Evolutionary conservation across 1,140 invertebrate species (phyloP), one percentile per base, ranked within the genome.

Genomic region (Trialeurodes vaporariorum): DNA sequence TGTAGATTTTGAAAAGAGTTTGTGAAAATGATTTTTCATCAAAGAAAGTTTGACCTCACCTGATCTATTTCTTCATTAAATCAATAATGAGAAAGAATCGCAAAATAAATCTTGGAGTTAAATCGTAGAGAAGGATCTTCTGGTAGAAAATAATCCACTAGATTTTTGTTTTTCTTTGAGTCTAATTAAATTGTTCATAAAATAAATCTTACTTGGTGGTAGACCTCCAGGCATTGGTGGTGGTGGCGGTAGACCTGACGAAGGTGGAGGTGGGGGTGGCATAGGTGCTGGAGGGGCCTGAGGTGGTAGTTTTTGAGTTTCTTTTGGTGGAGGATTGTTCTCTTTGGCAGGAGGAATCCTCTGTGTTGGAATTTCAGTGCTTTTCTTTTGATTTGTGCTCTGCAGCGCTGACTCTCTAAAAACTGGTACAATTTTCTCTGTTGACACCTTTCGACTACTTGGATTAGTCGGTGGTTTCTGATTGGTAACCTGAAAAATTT

Each of bases 201-300:
- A 24, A 24, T 9, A 64, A 27, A 27, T 64, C 27, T 64, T 11
- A 27, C 23, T 25, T 25, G 60, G 25, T n/a, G 60, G n/a, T 22
- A 61, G n/a, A 67, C 26, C 76, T 80, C 78, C 64, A 79, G 59
- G 67, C 59, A 61, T 27, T 13, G 64, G 72, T 71, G 25, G 75
- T 58, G 70, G 66, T 70, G 69, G 80, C 72, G 25, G 73, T 76
- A 72, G 79, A 75, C 1, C 69, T 76, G 70, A 40, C 2, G 85
- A 83, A 11, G 85, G 84, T n/a, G 87, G 87, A 49, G 87, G 87
- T 67, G 88, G 84, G 70, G 88, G 87, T 64, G 87, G 86, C 65
- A 87, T 87, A 60, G 88, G 82, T 2, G 85, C 82, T 1, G 86
- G 85, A 2, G 83, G 83, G 74, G 79, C 76, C 22, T 79, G 78